phyloP scores from a whole-genome alignment of 2,888 invertebrate genomes.

The Chymomyza fuscimana region DNA sequence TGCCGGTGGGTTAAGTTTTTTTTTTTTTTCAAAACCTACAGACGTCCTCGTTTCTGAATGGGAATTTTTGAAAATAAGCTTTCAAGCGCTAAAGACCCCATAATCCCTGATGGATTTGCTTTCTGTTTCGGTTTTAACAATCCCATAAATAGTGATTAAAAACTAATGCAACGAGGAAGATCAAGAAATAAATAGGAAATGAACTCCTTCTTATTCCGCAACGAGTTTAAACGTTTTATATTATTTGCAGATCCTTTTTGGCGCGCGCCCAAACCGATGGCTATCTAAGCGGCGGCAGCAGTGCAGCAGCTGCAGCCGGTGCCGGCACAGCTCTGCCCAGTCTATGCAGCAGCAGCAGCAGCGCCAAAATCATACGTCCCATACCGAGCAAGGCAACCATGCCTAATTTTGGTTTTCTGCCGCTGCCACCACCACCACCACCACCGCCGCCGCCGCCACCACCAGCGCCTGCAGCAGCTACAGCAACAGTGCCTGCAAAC shows the following conservation, averaged over 20 bases:
- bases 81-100: too few species aligned
- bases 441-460: conserved; percentile 25
- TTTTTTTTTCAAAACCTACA: background rate
- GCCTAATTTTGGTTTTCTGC: conserved; percentile 77
- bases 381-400: conserved; percentile 81
- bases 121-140: too few species aligned
- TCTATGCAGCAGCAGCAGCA: conserved; percentile 22
- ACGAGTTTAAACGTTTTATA: too few species aligned
- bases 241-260: conserved; percentile 81
- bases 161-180: too few species aligned
- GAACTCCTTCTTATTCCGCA: too few species aligned
- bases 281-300: conserved; percentile 62
- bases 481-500: conserved; percentile 14
- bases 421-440: conserved; percentile 39
- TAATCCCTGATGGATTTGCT: too few species aligned
- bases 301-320: conserved; percentile 38
- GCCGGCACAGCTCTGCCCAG: conserved; percentile 19
- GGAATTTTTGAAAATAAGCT: too few species aligned
- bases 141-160: too few species aligned
- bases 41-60: too few species aligned
- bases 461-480: conserved; percentile 10
- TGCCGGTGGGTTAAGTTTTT: conserved; percentile 80
- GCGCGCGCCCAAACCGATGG: conserved; percentile 81
- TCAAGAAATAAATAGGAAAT: too few species aligned
- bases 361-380: conserved; percentile 81